Conservation (phyloP, 2,888 invertebrate genomes). For the Drosophila subquinaria region DNA sequence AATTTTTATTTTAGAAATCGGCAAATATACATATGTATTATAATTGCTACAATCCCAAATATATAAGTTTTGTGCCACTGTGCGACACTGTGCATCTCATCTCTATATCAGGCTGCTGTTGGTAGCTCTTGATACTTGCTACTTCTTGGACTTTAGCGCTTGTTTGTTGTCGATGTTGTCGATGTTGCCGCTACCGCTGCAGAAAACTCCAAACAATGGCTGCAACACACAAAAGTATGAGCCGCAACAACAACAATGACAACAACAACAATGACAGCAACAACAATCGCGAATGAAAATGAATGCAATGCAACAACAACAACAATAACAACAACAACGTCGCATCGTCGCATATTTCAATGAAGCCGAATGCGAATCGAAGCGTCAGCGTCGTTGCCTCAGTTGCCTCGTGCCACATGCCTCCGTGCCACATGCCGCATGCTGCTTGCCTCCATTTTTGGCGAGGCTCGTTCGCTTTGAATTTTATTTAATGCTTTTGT, state of each 20-base stretch:
- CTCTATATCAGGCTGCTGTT: slow-evolving; percentile 42
- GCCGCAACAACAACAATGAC: slow-evolving; percentile 66
- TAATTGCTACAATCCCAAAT: not conserved
- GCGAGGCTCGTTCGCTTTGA: slow-evolving; percentile 77
- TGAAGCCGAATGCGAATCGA: slow-evolving; percentile 68
- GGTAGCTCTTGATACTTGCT: slow-evolving; percentile 56
- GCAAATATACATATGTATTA: too few species aligned
- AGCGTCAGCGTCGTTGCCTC: slow-evolving; percentile 34
- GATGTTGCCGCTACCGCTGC: slow-evolving; percentile 22
- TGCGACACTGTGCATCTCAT: slow-evolving; percentile 21
- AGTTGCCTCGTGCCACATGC: not conserved
- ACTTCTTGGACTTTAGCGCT: slow-evolving; percentile 58
- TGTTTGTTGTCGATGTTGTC: slow-evolving; percentile 47
- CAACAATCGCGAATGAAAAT: slow-evolving; percentile 25
- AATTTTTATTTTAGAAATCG: too few species aligned
- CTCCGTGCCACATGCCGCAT: slow-evolving; percentile 20
- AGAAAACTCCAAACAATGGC: slow-evolving; percentile 65
- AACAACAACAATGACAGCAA: slow-evolving; percentile 63
- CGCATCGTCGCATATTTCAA: slow-evolving; percentile 56
- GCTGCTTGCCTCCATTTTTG: slow-evolving; percentile 37
- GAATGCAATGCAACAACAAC: slow-evolving; percentile 49
- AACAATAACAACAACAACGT: slow-evolving; percentile 33
- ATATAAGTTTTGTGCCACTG: slow-evolving; percentile 23
- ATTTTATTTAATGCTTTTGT: slow-evolving; percentile 82
- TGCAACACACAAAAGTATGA: slow-evolving; percentile 69